These are phyloP conservation scores for Corbicula japonica DNA, from an alignment of 2,888 invertebrate species.

Conservation along the genomic window DNA sequence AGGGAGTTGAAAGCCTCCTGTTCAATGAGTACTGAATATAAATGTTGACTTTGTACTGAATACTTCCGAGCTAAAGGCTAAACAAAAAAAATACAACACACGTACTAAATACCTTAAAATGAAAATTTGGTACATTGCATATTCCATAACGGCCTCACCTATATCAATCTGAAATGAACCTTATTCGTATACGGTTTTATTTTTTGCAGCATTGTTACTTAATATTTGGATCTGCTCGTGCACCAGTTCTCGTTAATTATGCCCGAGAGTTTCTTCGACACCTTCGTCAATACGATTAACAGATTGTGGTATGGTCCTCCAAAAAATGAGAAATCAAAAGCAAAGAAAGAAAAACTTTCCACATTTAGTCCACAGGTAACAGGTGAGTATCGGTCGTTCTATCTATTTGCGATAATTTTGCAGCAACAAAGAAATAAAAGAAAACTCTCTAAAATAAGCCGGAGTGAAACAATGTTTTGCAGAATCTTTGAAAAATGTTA, in stretches of 20 bases:
- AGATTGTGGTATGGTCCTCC: not conserved
- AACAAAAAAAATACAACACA: too few species aligned
- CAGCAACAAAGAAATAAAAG: not conserved
- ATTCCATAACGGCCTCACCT: not conserved
- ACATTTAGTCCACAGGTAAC: not conserved
- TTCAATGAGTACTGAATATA: too few species aligned
- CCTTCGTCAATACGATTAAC: not conserved
- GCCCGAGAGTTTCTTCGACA: too few species aligned
- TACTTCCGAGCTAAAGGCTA: too few species aligned
- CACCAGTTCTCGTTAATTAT: not conserved
- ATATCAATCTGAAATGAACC: not conserved
- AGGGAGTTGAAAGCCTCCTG: too few species aligned
- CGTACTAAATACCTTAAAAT: too few species aligned
- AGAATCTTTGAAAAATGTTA: not conserved
- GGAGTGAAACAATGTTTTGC: too few species aligned
- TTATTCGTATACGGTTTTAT: not conserved
- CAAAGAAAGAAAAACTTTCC: slow-evolving; percentile 4
- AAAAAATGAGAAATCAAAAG: not conserved
- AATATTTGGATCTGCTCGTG: not conserved
- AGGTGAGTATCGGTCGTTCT: not conserved
- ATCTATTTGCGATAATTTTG: not conserved
- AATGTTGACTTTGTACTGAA: too few species aligned
- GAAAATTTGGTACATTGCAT: not conserved
- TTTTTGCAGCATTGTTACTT: not conserved
- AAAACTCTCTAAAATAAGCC: not conserved